These are phyloP conservation scores for Euura lappo DNA, from an alignment of 1,140 invertebrate genomes.

Conservation along the genomic window DNA sequence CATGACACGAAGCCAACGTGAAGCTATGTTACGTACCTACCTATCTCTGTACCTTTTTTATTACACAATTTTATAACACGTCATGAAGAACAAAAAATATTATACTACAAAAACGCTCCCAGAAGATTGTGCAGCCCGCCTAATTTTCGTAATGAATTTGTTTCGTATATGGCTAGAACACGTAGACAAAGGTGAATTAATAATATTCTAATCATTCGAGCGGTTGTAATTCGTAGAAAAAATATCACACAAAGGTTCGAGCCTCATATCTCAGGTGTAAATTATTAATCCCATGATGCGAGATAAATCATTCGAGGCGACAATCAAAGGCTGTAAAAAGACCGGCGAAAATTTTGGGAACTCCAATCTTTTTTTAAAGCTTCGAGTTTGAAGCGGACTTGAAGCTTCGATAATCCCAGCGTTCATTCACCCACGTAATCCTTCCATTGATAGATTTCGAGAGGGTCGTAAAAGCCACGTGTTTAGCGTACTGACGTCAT, in stretches of 20 bases:
- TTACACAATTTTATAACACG: background rate
- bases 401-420: background rate
- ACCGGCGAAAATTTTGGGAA: too few species aligned
- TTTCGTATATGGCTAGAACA: background rate
- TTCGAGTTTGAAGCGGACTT: background rate
- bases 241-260: too few species aligned
- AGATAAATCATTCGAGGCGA: too few species aligned
- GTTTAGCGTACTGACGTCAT: background rate
- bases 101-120: background rate
- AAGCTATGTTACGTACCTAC: background rate
- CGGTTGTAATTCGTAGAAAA: background rate
- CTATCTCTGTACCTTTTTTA: background rate
- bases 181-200: background rate
- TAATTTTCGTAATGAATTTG: background rate
- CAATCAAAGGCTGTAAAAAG: too few species aligned
- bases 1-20: background rate
- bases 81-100: background rate
- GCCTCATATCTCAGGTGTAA: too few species aligned
- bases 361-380: too few species aligned
- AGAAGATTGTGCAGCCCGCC: background rate
- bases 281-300: too few species aligned
- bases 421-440: background rate
- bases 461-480: constrained; percentile 6
- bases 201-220: background rate
- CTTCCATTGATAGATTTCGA: background rate